Evolutionary conservation across 1,140 invertebrate species (phyloP).

Genomic region (Hormaphis cornu): DNA sequence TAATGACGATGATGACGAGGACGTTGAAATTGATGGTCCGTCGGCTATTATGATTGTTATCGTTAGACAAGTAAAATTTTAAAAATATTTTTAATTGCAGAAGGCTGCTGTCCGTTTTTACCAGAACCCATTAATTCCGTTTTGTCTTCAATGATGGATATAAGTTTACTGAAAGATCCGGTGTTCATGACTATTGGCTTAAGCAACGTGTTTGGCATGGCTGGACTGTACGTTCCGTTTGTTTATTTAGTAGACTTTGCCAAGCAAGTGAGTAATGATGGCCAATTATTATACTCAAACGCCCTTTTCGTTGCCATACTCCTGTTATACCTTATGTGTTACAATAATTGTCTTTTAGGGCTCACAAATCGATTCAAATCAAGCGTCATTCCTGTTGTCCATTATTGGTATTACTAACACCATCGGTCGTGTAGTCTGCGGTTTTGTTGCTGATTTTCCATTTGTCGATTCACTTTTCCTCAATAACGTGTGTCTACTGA

Average conservation of each 20-base stretch:
- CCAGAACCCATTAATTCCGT: slow-evolving; percentile 72
- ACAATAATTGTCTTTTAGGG: slow-evolving; percentile 48
- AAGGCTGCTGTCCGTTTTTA: slow-evolving; percentile 53
- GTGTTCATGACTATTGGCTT: slow-evolving; percentile 87
- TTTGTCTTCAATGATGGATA: slow-evolving; percentile 85
- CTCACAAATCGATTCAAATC: slow-evolving; percentile 51
- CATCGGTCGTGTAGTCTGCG: slow-evolving; percentile 74
- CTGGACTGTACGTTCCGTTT: slow-evolving; percentile 91
- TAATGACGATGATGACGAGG: slow-evolving; percentile 43
- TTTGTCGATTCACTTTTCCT: slow-evolving; percentile 82
- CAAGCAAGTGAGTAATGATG: slow-evolving; percentile 44
- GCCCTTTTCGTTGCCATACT: not conserved
- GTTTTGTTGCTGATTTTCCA: slow-evolving; percentile 74
- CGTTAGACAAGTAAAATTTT: not conserved
- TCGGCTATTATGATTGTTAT: not conserved
- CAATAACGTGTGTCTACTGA: slow-evolving; percentile 86
- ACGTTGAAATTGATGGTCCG: slow-evolving; percentile 37
- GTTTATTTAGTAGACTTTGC: slow-evolving; percentile 84
- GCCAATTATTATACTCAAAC: not conserved
- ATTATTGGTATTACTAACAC: slow-evolving; percentile 95
- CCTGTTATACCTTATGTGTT: slow-evolving; percentile 1
- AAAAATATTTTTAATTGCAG: not conserved
- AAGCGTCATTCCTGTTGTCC: slow-evolving; percentile 80
- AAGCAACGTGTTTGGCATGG: slow-evolving; percentile 89
- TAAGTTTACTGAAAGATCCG: slow-evolving; percentile 78